phyloP scores from a whole-genome alignment of 2,113 vertebrate genomes.

The Anguilla rostrata region DNA sequence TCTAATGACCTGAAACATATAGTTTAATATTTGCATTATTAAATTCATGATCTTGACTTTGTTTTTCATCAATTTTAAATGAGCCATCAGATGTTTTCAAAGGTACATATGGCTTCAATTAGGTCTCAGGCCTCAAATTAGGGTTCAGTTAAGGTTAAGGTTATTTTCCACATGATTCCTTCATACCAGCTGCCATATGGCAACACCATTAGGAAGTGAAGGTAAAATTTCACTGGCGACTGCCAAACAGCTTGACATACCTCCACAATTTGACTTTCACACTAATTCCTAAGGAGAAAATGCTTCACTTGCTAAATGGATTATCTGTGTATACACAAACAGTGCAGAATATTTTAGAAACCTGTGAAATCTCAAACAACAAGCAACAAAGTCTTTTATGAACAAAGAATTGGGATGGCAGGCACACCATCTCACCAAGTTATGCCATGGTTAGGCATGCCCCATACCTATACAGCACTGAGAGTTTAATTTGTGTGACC shows the following conservation, averaged over 20 bases:
- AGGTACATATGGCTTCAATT: too few relatives aligned
- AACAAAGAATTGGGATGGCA: background rate
- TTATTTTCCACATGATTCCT: background rate
- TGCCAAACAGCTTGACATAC: background rate
- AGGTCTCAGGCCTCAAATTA: too few relatives aligned
- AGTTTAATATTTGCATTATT: too few relatives aligned
- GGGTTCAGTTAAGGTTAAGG: too few relatives aligned
- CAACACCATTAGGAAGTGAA: background rate
- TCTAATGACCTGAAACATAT: too few relatives aligned
- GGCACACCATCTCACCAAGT: too few relatives aligned
- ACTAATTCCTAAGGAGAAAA: background rate
- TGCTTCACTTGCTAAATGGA: background rate
- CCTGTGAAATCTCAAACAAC: background rate
- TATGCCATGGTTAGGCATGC: too few relatives aligned
- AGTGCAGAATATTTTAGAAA: background rate
- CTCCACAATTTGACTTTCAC: background rate
- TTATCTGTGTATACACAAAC: background rate
- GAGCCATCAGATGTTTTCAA: too few relatives aligned
- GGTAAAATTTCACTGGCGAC: background rate
- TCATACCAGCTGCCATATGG: slow-evolving; percentile 1
- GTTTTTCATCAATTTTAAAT: too few relatives aligned
- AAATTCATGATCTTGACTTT: too few relatives aligned
- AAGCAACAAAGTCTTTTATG: background rate
- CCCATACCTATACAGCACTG: too few relatives aligned
- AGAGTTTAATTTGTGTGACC: too few relatives aligned